These are phyloP conservation scores for Whitmania pigra DNA, from an alignment of 1,140 invertebrate species.

Conservation along the genomic window DNA sequence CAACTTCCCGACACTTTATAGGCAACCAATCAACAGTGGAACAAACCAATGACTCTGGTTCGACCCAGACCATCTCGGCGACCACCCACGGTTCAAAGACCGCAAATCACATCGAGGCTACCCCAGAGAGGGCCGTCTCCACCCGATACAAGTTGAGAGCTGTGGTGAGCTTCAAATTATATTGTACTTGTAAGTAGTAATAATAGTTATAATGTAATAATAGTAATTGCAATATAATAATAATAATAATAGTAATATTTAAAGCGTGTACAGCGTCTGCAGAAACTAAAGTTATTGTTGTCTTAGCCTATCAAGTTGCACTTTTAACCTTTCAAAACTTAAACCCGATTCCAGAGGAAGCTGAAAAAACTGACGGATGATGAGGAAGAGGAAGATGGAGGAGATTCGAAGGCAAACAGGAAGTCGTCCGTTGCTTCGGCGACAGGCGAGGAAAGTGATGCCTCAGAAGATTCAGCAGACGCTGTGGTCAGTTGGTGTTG, in stretches of 20 bases:
- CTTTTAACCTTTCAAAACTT: background rate
- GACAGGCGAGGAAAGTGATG: too few relatives aligned
- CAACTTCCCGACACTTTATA: too few relatives aligned
- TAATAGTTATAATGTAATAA: too few relatives aligned
- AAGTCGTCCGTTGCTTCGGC: background rate
- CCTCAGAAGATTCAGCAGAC: too few relatives aligned
- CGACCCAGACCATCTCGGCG: too few relatives aligned
- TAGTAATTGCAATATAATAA: background rate
- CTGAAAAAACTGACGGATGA: constrained; percentile 1
- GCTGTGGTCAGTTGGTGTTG: too few relatives aligned
- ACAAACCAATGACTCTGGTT: too few relatives aligned
- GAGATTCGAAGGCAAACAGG: background rate
- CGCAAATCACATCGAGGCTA: background rate
- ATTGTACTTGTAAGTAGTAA: too few relatives aligned
- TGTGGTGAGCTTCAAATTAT: background rate
- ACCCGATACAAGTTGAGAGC: background rate
- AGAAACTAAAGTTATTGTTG: too few relatives aligned
- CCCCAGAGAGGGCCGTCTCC: background rate
- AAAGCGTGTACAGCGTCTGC: too few relatives aligned
- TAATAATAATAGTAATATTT: background rate
- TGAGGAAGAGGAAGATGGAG: background rate
- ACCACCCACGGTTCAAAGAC: too few relatives aligned
- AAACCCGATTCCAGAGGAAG: background rate
- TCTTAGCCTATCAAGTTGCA: background rate
- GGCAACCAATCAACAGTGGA: too few relatives aligned